phyloP scores from a whole-genome alignment of 2,888 invertebrate genomes.

The Cinara cedri region DNA sequence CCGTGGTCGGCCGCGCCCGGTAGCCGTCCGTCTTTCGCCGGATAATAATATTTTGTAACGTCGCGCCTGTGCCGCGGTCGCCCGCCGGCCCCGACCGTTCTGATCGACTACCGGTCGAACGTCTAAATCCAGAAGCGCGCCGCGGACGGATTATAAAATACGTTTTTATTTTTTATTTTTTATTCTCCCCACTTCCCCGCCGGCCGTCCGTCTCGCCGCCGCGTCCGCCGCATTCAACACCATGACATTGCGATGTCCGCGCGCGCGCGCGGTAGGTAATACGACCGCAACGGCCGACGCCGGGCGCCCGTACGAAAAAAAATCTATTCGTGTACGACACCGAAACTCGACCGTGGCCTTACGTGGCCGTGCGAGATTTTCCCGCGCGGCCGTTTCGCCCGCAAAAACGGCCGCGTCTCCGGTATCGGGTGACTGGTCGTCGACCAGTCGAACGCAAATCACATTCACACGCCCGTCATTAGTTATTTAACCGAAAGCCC shows the following conservation, averaged over 20 bases:
- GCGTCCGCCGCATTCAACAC: no score
- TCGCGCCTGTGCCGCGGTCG: no score
- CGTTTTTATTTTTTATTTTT: conserved; percentile 12
- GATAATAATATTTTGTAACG: no score
- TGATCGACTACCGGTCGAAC: conserved; percentile 37
- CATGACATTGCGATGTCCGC: no score
- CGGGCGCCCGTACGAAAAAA: background rate
- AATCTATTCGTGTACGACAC: background rate
- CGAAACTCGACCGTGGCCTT: no score
- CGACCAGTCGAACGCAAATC: background rate
- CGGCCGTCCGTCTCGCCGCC: conserved; percentile 3
- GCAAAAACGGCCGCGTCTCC: no score
- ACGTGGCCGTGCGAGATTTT: no score
- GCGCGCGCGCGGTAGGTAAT: background rate
- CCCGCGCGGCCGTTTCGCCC: background rate
- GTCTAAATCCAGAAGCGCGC: conserved; percentile 42
- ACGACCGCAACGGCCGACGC: background rate
- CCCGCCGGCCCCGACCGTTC: background rate
- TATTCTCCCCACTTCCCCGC: no score
- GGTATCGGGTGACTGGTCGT: no score
- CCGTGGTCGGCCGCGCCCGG: background rate
- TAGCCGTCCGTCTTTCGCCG: background rate
- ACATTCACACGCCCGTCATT: background rate
- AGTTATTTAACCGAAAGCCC: no score
- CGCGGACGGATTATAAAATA: conserved; percentile 41